These are phyloP conservation scores for Eufriesea mexicana DNA, from an alignment of 1,140 invertebrate genomes.

Conservation along the genomic window DNA sequence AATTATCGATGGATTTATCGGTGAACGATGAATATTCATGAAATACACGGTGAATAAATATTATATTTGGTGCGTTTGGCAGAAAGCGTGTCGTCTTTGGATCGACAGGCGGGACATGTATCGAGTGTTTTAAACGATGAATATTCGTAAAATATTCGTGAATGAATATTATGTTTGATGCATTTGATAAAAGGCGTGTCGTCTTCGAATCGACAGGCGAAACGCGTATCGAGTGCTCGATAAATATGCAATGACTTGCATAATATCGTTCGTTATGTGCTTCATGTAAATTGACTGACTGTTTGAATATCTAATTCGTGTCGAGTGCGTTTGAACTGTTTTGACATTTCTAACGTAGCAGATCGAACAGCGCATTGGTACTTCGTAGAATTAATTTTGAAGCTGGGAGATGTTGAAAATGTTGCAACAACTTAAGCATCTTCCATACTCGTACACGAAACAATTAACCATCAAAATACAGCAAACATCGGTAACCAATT, in stretches of 20 bases:
- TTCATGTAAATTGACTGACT: not conserved
- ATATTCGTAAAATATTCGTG: not conserved
- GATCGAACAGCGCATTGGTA: not conserved
- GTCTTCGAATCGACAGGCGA: not conserved
- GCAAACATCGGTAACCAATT: no score
- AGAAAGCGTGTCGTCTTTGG: no score
- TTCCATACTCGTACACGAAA: no score
- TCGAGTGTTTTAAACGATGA: not conserved
- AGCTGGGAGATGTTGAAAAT: no score
- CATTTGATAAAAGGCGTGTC: not conserved
- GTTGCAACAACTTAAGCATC: no score
- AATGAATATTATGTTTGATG: not conserved
- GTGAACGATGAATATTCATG: no score
- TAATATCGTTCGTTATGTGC: not conserved
- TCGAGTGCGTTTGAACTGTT: not conserved
- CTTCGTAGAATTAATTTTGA: no score
- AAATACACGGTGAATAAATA: no score
- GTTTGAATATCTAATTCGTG: constrained; percentile 9
- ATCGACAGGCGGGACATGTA: no score
- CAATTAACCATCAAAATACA: no score
- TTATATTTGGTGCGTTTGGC: no score
- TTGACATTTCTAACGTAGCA: not conserved
- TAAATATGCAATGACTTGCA: constrained; percentile 36
- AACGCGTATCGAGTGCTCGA: not conserved
- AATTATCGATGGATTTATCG: no score